Conservation (phyloP, 1,140 invertebrate species). For the Drosophila carrolli region DNA sequence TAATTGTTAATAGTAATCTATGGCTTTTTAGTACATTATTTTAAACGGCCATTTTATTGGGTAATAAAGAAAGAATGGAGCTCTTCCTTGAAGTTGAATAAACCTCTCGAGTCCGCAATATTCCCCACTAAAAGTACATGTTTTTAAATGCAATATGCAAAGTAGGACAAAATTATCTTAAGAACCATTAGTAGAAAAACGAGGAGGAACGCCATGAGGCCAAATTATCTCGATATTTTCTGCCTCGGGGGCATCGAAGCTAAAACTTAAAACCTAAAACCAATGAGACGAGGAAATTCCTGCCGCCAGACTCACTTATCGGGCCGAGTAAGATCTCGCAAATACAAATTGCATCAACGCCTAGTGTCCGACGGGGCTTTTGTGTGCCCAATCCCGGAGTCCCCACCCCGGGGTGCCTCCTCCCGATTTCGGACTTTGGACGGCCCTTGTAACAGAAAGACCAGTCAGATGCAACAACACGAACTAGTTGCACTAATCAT, state of each 20-base stretch:
- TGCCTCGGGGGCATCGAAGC: slow-evolving; percentile 7
- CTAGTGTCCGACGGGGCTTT: slow-evolving; percentile 34
- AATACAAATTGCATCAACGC: slow-evolving; percentile 69
- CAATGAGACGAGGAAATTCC: slow-evolving; percentile 20
- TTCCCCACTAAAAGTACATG: not conserved
- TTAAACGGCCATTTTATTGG: too few species aligned
- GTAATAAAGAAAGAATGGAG: too few species aligned
- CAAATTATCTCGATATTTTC: slow-evolving; percentile 18
- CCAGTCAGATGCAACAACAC: slow-evolving; percentile 65
- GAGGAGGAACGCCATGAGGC: slow-evolving; percentile 6
- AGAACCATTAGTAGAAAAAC: slow-evolving; percentile 5
- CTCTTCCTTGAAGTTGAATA: too few species aligned
- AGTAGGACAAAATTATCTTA: not conserved
- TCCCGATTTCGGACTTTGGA: slow-evolving; percentile 2
- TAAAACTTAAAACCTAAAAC: slow-evolving; percentile 1
- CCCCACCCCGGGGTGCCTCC: not conserved
- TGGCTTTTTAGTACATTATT: too few species aligned
- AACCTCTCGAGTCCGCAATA: too few species aligned
- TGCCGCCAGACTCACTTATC: slow-evolving; percentile 36
- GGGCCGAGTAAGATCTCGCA: slow-evolving; percentile 43
- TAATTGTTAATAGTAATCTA: too few species aligned
- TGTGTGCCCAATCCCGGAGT: slow-evolving; percentile 36
- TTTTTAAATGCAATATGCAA: not conserved
- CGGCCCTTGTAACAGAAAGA: slow-evolving; percentile 68
- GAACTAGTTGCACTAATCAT: slow-evolving; percentile 59